These are phyloP conservation scores for Xenopus petersii DNA, from an alignment of 2,797 vertebrate genomes.

Conservation along the genomic window DNA sequence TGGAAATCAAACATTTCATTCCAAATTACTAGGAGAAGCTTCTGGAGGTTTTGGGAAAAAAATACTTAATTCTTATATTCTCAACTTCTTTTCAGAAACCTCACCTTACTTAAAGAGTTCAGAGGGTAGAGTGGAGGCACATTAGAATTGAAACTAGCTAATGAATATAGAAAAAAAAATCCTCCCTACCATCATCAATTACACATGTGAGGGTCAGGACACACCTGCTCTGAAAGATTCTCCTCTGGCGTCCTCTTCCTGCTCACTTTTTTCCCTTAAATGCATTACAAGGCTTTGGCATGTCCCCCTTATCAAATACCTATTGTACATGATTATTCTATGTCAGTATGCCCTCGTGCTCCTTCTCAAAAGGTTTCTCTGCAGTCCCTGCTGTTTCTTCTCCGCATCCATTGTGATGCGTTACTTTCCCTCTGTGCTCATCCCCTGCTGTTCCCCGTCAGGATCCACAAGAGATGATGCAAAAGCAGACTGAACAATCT, in stretches of 20 bases:
- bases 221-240: neutral
- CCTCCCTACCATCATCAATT: neutral
- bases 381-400: neutral
- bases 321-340: neutral
- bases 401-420: neutral
- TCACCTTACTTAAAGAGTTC: neutral
- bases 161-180: neutral
- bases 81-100: neutral
- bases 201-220: neutral
- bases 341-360: neutral
- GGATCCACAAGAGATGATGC: slow-evolving; percentile 93
- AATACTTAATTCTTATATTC: neutral
- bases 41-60: too few species aligned
- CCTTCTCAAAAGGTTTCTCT: too few species aligned
- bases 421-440: slow-evolving; percentile 90
- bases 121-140: neutral
- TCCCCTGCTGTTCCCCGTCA: slow-evolving; percentile 86
- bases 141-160: neutral
- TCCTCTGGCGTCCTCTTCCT: neutral
- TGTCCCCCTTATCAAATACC: neutral
- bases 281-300: neutral
- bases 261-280: neutral
- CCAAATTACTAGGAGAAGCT: neutral
- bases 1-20: too few species aligned
- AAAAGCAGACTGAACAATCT: slow-evolving; percentile 98